These are phyloP conservation scores for Entomobrya multifasciata DNA, from an alignment of 2,888 invertebrate genomes.

Conservation along the genomic window DNA sequence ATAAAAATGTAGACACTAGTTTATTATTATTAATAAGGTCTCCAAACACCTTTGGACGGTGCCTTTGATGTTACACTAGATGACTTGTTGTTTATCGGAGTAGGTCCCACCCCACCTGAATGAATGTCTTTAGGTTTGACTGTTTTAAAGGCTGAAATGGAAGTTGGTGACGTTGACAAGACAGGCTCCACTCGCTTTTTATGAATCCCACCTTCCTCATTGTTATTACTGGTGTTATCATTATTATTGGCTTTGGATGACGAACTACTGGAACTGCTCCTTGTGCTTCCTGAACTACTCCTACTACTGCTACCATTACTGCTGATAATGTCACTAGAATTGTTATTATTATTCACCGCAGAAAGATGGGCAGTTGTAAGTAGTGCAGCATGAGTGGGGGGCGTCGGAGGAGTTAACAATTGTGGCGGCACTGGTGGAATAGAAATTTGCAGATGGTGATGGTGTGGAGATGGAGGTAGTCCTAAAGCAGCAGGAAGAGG, in stretches of 20 bases:
- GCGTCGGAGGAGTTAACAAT: conserved; percentile 71
- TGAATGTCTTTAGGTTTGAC: conserved; percentile 76
- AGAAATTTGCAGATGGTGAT: conserved; percentile 62
- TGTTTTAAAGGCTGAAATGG: conserved; percentile 78
- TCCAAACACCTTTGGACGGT: conserved; percentile 78
- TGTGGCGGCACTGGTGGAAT: conserved; percentile 71
- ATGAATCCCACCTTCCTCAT: not conserved
- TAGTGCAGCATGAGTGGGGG: conserved; percentile 49
- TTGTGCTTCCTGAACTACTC: conserved; percentile 54
- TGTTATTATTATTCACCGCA: conserved; percentile 58
- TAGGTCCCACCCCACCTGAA: conserved; percentile 74
- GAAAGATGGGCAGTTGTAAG: conserved; percentile 54
- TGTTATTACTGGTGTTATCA: conserved; percentile 41
- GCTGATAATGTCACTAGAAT: conserved; percentile 19
- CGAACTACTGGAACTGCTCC: conserved; percentile 42
- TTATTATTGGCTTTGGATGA: conserved; percentile 39
- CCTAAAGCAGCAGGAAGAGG: conserved; percentile 18
- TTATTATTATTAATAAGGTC: conserved; percentile 74
- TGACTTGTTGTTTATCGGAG: conserved; percentile 44
- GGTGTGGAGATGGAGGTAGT: conserved; percentile 36
- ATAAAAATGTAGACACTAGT: conserved; percentile 5
- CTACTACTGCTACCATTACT: conserved; percentile 50
- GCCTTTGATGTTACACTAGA: conserved; percentile 75
- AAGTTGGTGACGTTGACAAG: conserved; percentile 35
- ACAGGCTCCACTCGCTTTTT: conserved; percentile 35